phyloP scores from a whole-genome alignment of 2,113 vertebrate genomes.

The Papio anubis region DNA sequence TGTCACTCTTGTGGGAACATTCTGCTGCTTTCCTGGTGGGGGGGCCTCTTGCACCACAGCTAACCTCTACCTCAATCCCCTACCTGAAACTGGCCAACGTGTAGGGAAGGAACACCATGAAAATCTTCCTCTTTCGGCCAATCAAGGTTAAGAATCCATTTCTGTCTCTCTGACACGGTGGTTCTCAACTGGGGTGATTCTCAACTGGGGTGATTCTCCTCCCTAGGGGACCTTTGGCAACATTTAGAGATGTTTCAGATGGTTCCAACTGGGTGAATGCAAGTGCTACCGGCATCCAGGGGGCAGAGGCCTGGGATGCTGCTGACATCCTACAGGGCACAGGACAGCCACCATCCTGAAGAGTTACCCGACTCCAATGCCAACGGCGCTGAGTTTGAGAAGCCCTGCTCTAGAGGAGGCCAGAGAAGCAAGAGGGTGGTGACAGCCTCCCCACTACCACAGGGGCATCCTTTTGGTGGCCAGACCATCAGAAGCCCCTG shows the following conservation, averaged over 20 bases:
- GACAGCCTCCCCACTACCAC: not conserved
- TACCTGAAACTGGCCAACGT: not conserved
- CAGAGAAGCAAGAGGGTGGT: not conserved
- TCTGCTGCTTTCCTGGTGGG: not conserved
- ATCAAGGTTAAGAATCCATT: not conserved
- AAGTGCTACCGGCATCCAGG: not conserved
- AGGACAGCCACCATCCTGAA: not conserved
- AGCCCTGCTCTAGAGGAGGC: not conserved
- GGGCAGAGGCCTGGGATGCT: not conserved
- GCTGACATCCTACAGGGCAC: not conserved
- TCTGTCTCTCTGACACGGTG: not conserved
- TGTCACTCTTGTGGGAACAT: not conserved
- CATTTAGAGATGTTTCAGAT: not conserved
- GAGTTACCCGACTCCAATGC: accelerated
- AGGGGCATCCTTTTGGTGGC: not conserved
- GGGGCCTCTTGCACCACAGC: not conserved
- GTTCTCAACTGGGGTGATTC: not conserved
- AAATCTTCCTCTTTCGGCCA: not conserved
- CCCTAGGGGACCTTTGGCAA: not conserved
- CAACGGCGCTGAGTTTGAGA: accelerated
- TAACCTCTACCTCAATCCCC: not conserved
- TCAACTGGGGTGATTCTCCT: not conserved
- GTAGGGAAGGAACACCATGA: not conserved
- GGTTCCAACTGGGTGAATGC: not conserved
- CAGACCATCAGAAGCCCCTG: not conserved